Evolutionary conservation across 1,140 invertebrate genomes (phyloP).

Genomic region (Lordiphosa clarofinis): DNA sequence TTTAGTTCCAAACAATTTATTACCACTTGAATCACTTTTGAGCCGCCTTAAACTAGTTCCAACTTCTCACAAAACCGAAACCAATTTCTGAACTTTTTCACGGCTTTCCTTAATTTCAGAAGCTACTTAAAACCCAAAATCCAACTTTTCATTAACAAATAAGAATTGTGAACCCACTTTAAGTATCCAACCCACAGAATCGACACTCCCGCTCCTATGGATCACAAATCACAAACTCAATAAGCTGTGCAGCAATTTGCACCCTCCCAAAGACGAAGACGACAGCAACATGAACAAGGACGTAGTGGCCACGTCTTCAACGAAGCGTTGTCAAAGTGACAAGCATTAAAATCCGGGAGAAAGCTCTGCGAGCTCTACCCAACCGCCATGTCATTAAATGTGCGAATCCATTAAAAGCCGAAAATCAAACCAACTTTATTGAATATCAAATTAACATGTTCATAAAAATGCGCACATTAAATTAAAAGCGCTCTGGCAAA

Average conservation of each 20-base stretch:
- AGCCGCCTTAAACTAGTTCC: too few species aligned
- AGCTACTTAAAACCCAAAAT: too few species aligned
- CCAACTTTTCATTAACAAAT: too few species aligned
- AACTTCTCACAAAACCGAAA: too few species aligned
- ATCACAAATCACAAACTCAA: constrained; percentile 64
- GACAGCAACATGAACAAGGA: too few species aligned
- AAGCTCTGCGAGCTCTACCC: constrained; percentile 28
- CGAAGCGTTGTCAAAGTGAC: constrained; percentile 41
- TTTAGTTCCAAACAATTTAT: too few species aligned
- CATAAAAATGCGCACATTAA: constrained; percentile 77
- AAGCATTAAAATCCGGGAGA: constrained; percentile 39
- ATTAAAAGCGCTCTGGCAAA: constrained; percentile 51
- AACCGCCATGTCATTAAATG: constrained; percentile 67
- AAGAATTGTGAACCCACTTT: too few species aligned
- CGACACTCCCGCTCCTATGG: constrained; percentile 2
- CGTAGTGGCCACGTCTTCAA: constrained; percentile 36
- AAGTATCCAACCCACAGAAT: too few species aligned
- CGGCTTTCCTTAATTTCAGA: too few species aligned
- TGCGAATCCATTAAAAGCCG: constrained; percentile 73
- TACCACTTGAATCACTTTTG: too few species aligned
- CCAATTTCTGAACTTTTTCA: too few species aligned
- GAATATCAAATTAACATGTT: constrained; percentile 79
- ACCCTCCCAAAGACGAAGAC: constrained; percentile 17
- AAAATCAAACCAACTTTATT: constrained; percentile 79
- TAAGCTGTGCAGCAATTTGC: constrained; percentile 61